Percentiles rank a stretch among this genome's conserved stretches.
Conservation (phyloP, 2,888 invertebrate species). For the Ochlodes sylvanus region DNA sequence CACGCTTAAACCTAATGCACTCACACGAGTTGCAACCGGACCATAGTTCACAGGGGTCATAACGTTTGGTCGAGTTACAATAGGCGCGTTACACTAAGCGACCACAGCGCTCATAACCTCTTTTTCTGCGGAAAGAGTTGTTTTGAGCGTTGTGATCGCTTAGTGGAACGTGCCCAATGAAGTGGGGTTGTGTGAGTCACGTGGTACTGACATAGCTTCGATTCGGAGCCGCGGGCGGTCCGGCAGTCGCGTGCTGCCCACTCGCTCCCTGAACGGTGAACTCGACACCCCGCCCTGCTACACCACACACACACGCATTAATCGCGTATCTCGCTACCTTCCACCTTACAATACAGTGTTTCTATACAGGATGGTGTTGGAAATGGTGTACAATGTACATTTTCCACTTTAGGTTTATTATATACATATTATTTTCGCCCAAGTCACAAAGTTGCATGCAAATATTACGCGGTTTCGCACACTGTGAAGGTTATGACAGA, state of each 20-base stretch:
- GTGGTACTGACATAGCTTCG: conserved; percentile 84
- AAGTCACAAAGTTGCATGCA: not conserved
- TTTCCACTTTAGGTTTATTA: too few species aligned
- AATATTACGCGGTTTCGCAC: not conserved
- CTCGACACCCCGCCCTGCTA: conserved; percentile 86
- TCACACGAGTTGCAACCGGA: too few species aligned
- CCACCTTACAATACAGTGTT: not conserved
- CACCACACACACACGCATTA: conserved; percentile 68
- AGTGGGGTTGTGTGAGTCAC: not conserved
- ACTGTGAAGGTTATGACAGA: too few species aligned
- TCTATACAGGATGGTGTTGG: conserved; percentile 8
- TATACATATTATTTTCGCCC: not conserved
- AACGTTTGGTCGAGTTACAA: too few species aligned
- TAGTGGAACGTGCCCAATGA: not conserved
- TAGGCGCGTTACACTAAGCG: too few species aligned
- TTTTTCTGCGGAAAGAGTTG: too few species aligned
- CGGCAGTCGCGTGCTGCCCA: conserved; percentile 94
- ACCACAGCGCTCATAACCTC: too few species aligned
- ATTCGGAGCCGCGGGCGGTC: conserved; percentile 96
- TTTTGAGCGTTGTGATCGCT: too few species aligned
- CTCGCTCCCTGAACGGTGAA: conserved; percentile 95
- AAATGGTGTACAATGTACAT: not conserved
- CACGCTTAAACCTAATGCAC: too few species aligned
- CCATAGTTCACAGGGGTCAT: too few species aligned
- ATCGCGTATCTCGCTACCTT: conserved; percentile 41